Percentiles rank a stretch among this genome's conserved stretches.
Conservation (phyloP, 2,888 invertebrate species). For the Nomada ruficornis region DNA sequence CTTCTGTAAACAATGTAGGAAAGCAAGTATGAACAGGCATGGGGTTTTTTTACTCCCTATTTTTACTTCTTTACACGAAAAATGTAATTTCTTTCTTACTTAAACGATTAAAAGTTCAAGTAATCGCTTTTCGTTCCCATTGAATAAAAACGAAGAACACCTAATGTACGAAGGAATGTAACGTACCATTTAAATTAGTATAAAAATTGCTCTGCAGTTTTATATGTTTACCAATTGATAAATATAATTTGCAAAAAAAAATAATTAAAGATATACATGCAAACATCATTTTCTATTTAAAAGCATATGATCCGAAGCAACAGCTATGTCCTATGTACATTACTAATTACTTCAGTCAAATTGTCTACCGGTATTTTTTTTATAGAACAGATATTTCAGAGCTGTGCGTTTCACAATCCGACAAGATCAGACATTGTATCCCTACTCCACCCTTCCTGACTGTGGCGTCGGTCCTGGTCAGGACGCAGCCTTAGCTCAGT, state of each 20-base stretch:
- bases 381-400: constrained; percentile 38
- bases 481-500: constrained; percentile 82
- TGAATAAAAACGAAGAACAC: background rate
- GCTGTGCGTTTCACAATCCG: constrained; percentile 51
- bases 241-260: background rate
- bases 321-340: background rate
- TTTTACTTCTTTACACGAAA: too few relatives aligned
- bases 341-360: background rate
- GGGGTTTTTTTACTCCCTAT: too few relatives aligned
- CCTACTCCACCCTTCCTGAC: constrained; percentile 72
- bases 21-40: too few relatives aligned
- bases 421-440: constrained; percentile 76
- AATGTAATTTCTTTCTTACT: too few relatives aligned
- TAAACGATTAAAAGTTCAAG: background rate
- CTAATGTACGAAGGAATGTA: background rate
- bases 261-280: background rate
- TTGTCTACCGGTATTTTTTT: background rate
- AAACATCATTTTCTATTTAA: background rate
- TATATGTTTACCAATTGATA: background rate
- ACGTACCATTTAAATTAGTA: background rate
- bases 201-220: background rate
- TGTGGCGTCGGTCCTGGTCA: constrained; percentile 81
- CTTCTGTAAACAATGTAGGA: too few relatives aligned
- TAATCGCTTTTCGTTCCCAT: background rate
- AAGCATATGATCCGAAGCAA: background rate